Percentiles rank a stretch among this genome's conserved stretches.
Conservation (phyloP, 2,113 vertebrate genomes). For the Prunella himalayana region DNA sequence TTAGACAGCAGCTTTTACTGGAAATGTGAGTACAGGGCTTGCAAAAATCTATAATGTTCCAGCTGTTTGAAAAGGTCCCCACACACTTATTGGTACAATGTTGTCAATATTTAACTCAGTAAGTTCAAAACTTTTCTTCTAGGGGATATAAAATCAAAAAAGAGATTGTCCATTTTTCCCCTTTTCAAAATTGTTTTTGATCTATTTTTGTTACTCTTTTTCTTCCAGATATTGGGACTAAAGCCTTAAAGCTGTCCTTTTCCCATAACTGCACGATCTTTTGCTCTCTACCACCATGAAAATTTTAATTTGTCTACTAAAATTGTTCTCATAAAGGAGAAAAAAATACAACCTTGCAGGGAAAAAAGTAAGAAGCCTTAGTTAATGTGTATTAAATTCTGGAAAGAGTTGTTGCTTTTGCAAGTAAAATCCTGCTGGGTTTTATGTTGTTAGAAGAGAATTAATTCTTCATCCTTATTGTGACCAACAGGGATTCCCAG, state of each 20-base stretch:
- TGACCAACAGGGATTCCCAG: background rate
- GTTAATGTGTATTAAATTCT: background rate
- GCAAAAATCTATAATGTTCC: slow-evolving; percentile 39
- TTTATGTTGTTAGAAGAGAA: background rate
- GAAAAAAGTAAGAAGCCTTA: background rate
- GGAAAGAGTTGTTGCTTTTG: background rate
- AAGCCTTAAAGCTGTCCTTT: background rate
- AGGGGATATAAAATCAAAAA: background rate
- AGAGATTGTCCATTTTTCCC: background rate
- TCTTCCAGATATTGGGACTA: background rate
- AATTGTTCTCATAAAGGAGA: background rate
- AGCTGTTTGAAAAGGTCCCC: background rate
- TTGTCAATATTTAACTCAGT: background rate
- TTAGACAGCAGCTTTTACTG: slow-evolving; percentile 36
- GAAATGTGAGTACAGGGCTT: background rate
- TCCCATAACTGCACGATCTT: background rate
- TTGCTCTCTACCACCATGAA: background rate
- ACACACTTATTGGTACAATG: background rate
- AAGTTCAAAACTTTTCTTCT: background rate
- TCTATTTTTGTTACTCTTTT: background rate
- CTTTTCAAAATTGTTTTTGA: background rate
- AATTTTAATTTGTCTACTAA: background rate
- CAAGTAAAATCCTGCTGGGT: background rate
- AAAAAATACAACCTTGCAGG: background rate
- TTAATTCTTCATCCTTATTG: background rate